These are phyloP conservation scores for Struthidea cinerea DNA, from an alignment of 2,113 vertebrate genomes.

Conservation along the genomic window DNA sequence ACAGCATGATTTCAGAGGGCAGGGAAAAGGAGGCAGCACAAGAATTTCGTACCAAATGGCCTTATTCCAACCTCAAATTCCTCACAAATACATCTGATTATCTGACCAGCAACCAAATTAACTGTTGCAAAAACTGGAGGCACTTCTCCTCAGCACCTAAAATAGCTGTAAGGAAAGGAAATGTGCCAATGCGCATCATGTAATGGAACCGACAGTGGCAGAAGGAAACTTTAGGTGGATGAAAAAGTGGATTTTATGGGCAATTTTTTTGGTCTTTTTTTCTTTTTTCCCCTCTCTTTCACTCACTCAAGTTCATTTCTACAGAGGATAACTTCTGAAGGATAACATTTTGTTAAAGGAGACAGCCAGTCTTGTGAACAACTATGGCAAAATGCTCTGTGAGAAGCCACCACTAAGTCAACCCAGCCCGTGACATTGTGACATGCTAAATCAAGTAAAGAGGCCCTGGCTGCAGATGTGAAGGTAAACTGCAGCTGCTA, in stretches of 20 bases:
- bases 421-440: background rate
- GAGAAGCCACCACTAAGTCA: background rate
- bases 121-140: background rate
- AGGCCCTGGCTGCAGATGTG: background rate
- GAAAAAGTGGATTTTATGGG: background rate
- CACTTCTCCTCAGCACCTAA: background rate
- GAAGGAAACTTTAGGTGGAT: background rate
- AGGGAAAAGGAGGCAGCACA: background rate
- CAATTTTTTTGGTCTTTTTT: background rate
- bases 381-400: background rate
- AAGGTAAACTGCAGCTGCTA: background rate
- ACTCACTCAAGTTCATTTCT: background rate
- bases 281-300: background rate
- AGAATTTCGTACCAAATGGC: background rate
- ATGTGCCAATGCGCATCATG: fast-evolving
- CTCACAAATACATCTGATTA: background rate
- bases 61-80: background rate
- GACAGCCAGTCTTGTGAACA: background rate
- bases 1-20: background rate
- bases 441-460: too few species aligned
- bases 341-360: background rate
- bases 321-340: background rate
- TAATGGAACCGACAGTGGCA: background rate
- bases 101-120: background rate
- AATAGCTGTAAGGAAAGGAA: background rate